Evolutionary conservation across 1,140 invertebrate genomes (phyloP).

Genomic region (Procambarus clarkii): DNA sequence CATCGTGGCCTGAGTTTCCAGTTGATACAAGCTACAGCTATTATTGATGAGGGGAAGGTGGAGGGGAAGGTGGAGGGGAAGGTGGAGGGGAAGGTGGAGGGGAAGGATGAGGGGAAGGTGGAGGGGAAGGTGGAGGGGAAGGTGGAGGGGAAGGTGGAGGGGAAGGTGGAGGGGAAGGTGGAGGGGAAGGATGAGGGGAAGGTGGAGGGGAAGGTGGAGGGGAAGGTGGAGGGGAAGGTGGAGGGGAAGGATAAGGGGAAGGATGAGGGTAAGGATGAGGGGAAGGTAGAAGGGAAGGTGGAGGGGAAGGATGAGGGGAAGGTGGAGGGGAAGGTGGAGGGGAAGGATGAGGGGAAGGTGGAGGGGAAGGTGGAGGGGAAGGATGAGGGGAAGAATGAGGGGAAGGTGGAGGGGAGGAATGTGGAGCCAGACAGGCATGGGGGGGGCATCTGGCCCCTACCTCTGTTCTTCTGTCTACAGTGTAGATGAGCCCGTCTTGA

Average conservation of each 20-base stretch:
- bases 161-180: too few species aligned
- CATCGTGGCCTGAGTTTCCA: constrained; percentile 10
- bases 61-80: neutral
- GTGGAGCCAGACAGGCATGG: too few species aligned
- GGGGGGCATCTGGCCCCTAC: too few species aligned
- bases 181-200: too few species aligned
- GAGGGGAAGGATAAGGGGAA: too few species aligned
- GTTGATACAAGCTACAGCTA: neutral
- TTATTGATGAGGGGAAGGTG: neutral
- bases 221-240: too few species aligned
- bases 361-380: neutral
- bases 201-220: too few species aligned
- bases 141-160: neutral
- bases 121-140: neutral
- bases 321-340: too few species aligned
- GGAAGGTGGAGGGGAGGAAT: neutral
- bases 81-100: neutral
- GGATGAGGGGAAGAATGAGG: neutral
- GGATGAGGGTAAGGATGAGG: neutral
- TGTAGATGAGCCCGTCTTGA: too few species aligned
- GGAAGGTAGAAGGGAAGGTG: too few species aligned
- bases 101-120: neutral
- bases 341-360: neutral
- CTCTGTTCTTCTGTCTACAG: too few species aligned
- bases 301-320: too few species aligned